A percentile compares a stretch with the other conserved stretches of the same genome.
phyloP scores from a whole-genome alignment of 2,888 invertebrate species.

The Altica lythri region DNA sequence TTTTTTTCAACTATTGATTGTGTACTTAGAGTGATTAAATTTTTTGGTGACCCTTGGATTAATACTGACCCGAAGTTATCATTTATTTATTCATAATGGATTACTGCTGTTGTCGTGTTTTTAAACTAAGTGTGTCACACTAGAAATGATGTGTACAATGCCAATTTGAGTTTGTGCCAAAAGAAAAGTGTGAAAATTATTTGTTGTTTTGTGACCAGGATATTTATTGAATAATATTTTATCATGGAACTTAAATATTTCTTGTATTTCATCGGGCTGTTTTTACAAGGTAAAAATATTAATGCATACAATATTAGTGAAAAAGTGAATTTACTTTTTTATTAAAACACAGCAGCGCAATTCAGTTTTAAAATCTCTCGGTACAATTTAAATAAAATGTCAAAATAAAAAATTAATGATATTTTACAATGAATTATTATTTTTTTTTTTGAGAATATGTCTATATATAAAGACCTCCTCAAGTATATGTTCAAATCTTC shows the following conservation, averaged over 20 bases:
- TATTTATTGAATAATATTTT: conserved; percentile 6
- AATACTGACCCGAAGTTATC: background rate
- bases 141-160: conserved; percentile 29
- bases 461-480: no score
- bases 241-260: conserved; percentile 30
- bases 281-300: conserved; percentile 33
- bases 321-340: no score
- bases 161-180: conserved; percentile 44
- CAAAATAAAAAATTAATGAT: no score
- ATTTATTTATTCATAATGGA: background rate
- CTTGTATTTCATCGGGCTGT: conserved; percentile 24
- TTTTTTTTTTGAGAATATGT: no score
- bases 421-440: no score
- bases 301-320: no score
- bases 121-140: conserved; percentile 12
- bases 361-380: no score
- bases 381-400: no score
- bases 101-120: background rate
- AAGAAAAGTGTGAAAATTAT: conserved; percentile 19
- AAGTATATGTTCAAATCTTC: no score
- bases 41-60: conserved; percentile 6
- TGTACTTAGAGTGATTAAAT: no score
- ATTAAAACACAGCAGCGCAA: no score
- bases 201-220: conserved; percentile 8
- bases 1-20: background rate